Percentiles rank a stretch among this genome's conserved stretches.
Evolutionary conservation across 2,797 vertebrate genomes (phyloP).

Genomic region (Ambastaia sidthimunki): DNA sequence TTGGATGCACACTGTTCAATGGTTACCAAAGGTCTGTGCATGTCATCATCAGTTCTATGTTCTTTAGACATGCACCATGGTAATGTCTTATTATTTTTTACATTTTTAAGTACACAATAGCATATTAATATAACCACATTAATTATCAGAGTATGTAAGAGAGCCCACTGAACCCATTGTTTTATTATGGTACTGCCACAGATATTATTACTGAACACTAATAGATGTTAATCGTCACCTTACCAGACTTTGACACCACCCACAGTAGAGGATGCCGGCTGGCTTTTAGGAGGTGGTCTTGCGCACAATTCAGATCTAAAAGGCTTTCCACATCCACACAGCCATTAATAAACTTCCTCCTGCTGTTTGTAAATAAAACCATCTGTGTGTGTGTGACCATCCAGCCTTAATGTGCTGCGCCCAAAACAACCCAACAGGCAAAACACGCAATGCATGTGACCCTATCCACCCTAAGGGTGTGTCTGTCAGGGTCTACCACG

Average conservation of each 20-base stretch:
- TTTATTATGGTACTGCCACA: background rate
- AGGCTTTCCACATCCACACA: constrained; percentile 43
- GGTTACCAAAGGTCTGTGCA: no score
- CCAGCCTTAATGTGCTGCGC: constrained; percentile 67
- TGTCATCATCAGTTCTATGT: no score
- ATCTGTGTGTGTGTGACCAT: constrained; percentile 65
- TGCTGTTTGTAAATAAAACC: constrained; percentile 70
- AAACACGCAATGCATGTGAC: constrained; percentile 51
- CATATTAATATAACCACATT: background rate
- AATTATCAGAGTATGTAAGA: background rate
- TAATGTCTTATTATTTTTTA: background rate
- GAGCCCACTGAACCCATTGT: background rate
- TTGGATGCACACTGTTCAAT: background rate
- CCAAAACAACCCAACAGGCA: constrained; percentile 37
- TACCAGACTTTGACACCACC: constrained; percentile 4
- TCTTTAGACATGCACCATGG: background rate
- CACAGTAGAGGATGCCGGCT: background rate
- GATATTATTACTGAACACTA: background rate
- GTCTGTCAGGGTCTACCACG: constrained; percentile 63
- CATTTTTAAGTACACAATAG: background rate
- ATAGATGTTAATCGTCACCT: background rate
- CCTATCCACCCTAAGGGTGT: constrained; percentile 66
- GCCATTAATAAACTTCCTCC: constrained; percentile 69
- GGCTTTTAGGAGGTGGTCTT: constrained; percentile 4
- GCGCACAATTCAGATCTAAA: constrained; percentile 16